Percentiles rank a stretch among this genome's conserved stretches.
phyloP scores from a whole-genome alignment of 2,888 invertebrate species.

The Perdita meconis region DNA sequence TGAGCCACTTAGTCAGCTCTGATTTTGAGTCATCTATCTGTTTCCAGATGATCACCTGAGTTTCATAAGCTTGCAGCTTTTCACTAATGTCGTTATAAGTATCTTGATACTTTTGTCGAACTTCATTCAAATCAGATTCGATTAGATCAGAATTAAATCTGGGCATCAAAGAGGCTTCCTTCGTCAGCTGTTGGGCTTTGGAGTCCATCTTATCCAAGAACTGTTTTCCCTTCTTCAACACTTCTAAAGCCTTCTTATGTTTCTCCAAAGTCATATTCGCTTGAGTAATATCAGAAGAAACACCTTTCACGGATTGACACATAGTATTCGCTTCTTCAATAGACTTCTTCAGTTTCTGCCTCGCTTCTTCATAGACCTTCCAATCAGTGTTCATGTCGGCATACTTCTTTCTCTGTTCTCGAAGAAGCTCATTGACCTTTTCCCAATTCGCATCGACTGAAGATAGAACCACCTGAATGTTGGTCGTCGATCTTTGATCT shows the following conservation, averaged over 20 bases:
- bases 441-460: conserved; percentile 93
- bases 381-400: conserved; percentile 90
- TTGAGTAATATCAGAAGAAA: conserved; percentile 87
- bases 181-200: conserved; percentile 89
- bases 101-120: conserved; percentile 89
- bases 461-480: conserved; percentile 91
- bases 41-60: conserved; percentile 96
- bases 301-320: conserved; percentile 86
- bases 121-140: conserved; percentile 86
- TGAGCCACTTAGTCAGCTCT: conserved; percentile 93
- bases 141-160: conserved; percentile 87
- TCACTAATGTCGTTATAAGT: conserved; percentile 90
- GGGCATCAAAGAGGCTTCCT: conserved; percentile 89
- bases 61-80: conserved; percentile 92
- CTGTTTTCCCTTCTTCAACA: conserved; percentile 90
- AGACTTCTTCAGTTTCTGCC: conserved; percentile 89
- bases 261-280: conserved; percentile 90
- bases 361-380: conserved; percentile 90
- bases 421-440: conserved; percentile 90
- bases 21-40: conserved; percentile 95
- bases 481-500: conserved; percentile 91
- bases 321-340: conserved; percentile 89
- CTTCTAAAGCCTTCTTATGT: conserved; percentile 90
- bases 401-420: conserved; percentile 90
- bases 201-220: conserved; percentile 91